A percentile compares a stretch with the other conserved stretches of the same genome.
These are phyloP conservation scores for Acanthiza pusilla DNA, from an alignment of 2,797 vertebrate genomes.

Conservation along the genomic window DNA sequence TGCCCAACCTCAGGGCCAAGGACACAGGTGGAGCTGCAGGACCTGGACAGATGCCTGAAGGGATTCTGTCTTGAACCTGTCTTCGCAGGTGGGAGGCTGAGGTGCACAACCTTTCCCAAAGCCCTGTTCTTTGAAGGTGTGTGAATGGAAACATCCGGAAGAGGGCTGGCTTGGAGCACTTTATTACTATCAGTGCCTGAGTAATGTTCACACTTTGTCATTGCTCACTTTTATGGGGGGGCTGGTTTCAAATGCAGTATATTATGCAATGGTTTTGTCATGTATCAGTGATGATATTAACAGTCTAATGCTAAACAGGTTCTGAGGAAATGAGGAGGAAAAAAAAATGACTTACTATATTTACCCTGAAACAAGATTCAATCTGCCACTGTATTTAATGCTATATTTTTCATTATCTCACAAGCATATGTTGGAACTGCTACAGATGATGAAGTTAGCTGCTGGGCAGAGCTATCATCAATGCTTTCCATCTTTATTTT, in stretches of 20 bases:
- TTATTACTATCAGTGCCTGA: conserved; percentile 62
- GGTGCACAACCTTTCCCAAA: rapidly evolving
- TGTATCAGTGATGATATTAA: conserved; percentile 82
- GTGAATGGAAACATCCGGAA: neutral
- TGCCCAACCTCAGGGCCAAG: neutral
- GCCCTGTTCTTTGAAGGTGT: neutral
- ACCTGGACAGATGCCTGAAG: neutral
- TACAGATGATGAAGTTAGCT: conserved; percentile 92
- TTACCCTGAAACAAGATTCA: conserved; percentile 91
- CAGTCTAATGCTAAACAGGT: conserved; percentile 84
- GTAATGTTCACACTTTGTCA: conserved; percentile 77
- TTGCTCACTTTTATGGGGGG: conserved; percentile 74
- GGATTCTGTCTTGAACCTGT: neutral
- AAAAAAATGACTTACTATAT: conserved; percentile 85
- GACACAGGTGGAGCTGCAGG: rapidly evolving
- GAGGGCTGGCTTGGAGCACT: conserved; percentile 58
- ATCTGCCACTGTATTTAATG: conserved; percentile 92
- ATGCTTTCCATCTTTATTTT: conserved; percentile 82
- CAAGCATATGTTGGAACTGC: conserved; percentile 91
- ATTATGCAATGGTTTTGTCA: conserved; percentile 87
- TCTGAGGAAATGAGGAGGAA: conserved; percentile 81
- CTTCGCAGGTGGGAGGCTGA: neutral
- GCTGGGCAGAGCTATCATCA: conserved; percentile 85
- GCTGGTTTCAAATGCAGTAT: conserved; percentile 78
- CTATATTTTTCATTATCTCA: conserved; percentile 90